Percentiles rank a stretch among this genome's conserved stretches.
Evolutionary conservation across 2,113 vertebrate genomes (phyloP).

Genomic region (Typhlomys cinereus): DNA sequence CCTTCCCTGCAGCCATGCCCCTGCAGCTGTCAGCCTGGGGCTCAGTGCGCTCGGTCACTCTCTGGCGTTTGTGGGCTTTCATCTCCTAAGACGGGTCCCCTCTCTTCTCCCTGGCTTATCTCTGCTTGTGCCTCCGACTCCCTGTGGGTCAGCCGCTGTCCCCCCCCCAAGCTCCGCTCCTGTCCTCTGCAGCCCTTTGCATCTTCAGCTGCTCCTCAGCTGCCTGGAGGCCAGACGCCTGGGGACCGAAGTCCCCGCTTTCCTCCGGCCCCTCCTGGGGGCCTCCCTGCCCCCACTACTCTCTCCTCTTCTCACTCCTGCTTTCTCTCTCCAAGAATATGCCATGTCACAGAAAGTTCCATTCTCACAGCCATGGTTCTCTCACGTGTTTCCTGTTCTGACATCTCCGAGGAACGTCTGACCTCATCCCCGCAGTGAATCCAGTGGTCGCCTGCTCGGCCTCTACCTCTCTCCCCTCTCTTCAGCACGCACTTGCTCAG

Average conservation of each 20-base stretch:
- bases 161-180: background rate
- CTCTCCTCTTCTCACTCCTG: background rate
- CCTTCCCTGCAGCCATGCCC: background rate
- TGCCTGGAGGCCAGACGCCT: background rate
- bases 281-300: background rate
- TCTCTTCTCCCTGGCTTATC: background rate
- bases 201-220: no score
- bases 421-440: conserved; percentile 32
- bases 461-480: background rate
- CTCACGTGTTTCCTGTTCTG: conserved; percentile 40
- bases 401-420: conserved; percentile 68
- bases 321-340: conserved; percentile 60
- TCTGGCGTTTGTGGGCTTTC: background rate
- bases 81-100: background rate
- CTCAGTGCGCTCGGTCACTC: background rate
- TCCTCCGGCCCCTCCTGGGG: background rate
- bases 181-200: background rate
- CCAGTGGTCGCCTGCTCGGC: background rate
- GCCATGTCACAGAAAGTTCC: conserved; percentile 69
- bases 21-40: background rate
- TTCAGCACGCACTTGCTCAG: conserved; percentile 14
- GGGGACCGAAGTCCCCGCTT: background rate
- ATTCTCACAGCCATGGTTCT: conserved; percentile 31
- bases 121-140: background rate
- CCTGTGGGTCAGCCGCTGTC: background rate